These are phyloP conservation scores for Drosophila heteroneura DNA, from an alignment of 2,888 invertebrate species.

Conservation along the genomic window DNA sequence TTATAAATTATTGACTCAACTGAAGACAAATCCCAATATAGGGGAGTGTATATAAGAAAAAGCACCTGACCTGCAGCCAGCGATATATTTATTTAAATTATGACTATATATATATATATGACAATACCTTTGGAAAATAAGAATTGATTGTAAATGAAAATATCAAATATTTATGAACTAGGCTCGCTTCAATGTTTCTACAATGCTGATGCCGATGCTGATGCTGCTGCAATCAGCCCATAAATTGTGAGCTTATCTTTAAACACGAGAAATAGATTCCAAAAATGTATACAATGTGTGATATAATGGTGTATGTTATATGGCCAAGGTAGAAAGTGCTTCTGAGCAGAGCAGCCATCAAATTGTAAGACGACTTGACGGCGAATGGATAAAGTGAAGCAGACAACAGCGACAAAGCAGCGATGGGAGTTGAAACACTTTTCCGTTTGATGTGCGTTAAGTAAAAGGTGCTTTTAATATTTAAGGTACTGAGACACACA, in stretches of 20 bases:
- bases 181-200: not conserved
- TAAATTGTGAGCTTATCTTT: not conserved
- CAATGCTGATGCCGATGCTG: not conserved
- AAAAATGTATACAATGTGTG: slow-evolving; percentile 1
- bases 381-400: slow-evolving; percentile 25
- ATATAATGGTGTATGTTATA: slow-evolving; percentile 2
- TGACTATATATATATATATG: not conserved
- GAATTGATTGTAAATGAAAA: not conserved
- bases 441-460: slow-evolving; percentile 64
- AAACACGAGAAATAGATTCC: not conserved
- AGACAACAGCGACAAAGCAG: slow-evolving; percentile 20
- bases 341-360: slow-evolving; percentile 27
- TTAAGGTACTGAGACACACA: slow-evolving; percentile 36
- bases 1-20: not conserved
- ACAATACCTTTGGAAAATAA: not conserved
- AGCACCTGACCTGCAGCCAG: not conserved
- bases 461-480: slow-evolving; percentile 74
- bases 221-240: not conserved
- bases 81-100: not conserved
- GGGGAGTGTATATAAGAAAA: too few species aligned
- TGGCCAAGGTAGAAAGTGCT: slow-evolving; percentile 29
- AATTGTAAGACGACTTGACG: slow-evolving; percentile 31
- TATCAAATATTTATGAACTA: not conserved
- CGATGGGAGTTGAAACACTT: slow-evolving; percentile 42
- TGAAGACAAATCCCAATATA: too few species aligned